These are phyloP conservation scores for Protobothrops flavoviridis DNA, from an alignment of 2,113 vertebrate genomes.

Conservation along the genomic window DNA sequence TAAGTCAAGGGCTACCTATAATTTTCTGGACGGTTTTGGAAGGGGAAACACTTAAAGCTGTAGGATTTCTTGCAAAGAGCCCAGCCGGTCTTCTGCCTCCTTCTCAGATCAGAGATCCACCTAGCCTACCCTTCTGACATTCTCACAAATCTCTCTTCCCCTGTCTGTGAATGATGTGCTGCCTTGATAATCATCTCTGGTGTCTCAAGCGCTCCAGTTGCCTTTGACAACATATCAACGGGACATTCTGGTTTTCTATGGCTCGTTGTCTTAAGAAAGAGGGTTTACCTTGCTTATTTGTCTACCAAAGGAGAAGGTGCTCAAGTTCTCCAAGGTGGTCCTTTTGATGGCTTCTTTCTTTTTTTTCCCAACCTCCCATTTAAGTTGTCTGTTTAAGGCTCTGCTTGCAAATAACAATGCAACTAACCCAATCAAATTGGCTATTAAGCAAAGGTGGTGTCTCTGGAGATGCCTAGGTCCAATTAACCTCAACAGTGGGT, in stretches of 20 bases:
- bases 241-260: background rate
- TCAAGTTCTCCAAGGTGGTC: background rate
- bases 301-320: background rate
- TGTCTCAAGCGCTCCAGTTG: background rate
- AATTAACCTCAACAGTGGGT: slow-evolving; percentile 61
- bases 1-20: too few relatives aligned
- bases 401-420: slow-evolving; percentile 58
- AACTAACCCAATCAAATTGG: slow-evolving; percentile 71
- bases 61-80: background rate
- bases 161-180: too few relatives aligned
- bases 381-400: slow-evolving; percentile 48
- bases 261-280: background rate
- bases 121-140: background rate
- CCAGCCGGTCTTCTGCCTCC: background rate
- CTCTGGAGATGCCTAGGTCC: slow-evolving; percentile 58
- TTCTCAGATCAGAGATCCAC: background rate
- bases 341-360: background rate
- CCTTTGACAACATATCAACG: background rate
- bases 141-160: too few relatives aligned
- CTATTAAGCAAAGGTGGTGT: slow-evolving; percentile 63
- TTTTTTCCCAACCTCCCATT: background rate
- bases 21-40: too few relatives aligned
- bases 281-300: background rate
- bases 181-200: background rate
- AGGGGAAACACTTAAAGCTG: too few relatives aligned